A percentile compares a stretch with the other conserved stretches of the same genome.
phyloP scores from a whole-genome alignment of 2,113 vertebrate species.

The Tauraco erythrolophus region DNA sequence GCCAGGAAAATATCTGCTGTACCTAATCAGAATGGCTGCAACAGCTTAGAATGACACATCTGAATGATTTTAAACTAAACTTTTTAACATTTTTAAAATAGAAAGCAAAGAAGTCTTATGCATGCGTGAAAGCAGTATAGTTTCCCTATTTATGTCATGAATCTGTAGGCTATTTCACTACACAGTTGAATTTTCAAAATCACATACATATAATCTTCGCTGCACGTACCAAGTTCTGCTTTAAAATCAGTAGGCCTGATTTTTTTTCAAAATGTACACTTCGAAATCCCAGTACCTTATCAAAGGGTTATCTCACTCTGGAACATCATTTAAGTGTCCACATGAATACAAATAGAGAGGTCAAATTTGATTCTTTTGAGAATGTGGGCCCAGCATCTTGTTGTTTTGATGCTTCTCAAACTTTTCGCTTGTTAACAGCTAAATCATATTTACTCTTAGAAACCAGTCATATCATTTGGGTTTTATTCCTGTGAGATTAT shows the following conservation, averaged over 20 bases:
- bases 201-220: neutral
- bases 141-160: neutral
- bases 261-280: neutral
- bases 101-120: neutral
- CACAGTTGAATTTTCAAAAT: neutral
- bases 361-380: neutral
- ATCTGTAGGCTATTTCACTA: neutral
- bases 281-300: neutral
- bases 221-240: neutral
- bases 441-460: neutral
- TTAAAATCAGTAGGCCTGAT: neutral
- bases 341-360: neutral
- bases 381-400: neutral
- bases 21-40: neutral
- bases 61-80: neutral
- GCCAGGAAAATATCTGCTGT: neutral
- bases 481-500: neutral
- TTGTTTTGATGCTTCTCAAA: neutral
- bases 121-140: neutral
- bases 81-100: neutral
- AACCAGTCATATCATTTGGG: neutral
- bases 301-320: neutral
- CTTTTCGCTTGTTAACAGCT: neutral
- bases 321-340: neutral
- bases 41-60: neutral